Evolutionary conservation across 2,113 vertebrate genomes (phyloP).

Genomic region (Scortum barcoo): DNA sequence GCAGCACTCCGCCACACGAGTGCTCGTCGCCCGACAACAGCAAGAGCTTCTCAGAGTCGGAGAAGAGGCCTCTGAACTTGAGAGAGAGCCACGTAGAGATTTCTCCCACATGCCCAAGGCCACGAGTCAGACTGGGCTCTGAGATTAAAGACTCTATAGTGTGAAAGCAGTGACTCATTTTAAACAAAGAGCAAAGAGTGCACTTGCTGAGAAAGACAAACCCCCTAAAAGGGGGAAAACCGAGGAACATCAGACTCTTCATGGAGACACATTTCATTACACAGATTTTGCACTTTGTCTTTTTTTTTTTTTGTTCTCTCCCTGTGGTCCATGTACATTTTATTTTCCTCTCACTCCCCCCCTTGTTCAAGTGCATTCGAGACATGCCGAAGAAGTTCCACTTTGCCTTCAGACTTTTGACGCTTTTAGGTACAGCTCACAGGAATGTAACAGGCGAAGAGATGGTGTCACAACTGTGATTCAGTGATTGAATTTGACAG

Average conservation of each 20-base stretch:
- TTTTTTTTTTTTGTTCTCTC: slow-evolving; percentile 58
- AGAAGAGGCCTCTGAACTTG: slow-evolving; percentile 90
- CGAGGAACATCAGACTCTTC: slow-evolving; percentile 54
- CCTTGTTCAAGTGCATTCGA: slow-evolving; percentile 61
- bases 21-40: slow-evolving; percentile 84
- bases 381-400: slow-evolving; percentile 49
- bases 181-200: slow-evolving; percentile 54
- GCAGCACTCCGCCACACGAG: slow-evolving; percentile 87
- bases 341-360: slow-evolving; percentile 52
- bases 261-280: slow-evolving; percentile 68
- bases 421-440: slow-evolving; percentile 55
- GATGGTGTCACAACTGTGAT: slow-evolving; percentile 12
- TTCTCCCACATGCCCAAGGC: slow-evolving; percentile 88
- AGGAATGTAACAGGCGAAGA: slow-evolving; percentile 59
- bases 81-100: slow-evolving; percentile 93
- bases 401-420: slow-evolving; percentile 70
- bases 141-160: slow-evolving; percentile 98
- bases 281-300: slow-evolving; percentile 80
- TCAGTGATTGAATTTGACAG: slow-evolving; percentile 41
- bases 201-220: slow-evolving; percentile 63
- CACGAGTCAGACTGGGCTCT: slow-evolving; percentile 93
- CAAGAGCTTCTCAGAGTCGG: slow-evolving; percentile 88
- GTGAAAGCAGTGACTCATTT: slow-evolving; percentile 80
- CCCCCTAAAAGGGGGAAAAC: slow-evolving; percentile 42
- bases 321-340: slow-evolving; percentile 71